phyloP scores from a whole-genome alignment of 2,797 vertebrate genomes.

The Clarias fuscus region DNA sequence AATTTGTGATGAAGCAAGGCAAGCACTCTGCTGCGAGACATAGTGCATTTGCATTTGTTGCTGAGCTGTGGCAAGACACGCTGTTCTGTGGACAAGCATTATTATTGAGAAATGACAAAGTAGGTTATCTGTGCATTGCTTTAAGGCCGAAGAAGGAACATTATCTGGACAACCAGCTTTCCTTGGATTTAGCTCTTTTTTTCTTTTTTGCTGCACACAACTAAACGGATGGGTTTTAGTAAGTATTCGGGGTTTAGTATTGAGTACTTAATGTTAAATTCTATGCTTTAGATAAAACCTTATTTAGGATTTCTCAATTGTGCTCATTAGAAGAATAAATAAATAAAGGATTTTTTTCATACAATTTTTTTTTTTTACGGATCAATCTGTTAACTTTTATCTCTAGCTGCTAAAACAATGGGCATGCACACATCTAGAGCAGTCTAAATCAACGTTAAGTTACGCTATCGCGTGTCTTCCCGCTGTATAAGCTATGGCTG shows the following conservation, averaged over 20 bases:
- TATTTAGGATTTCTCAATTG: background rate
- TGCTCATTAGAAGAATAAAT: background rate
- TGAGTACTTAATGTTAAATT: background rate
- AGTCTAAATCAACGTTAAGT: background rate
- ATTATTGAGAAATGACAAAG: background rate
- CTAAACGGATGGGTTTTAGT: background rate
- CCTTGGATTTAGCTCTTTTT: background rate
- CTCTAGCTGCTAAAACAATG: background rate
- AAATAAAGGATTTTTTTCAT: background rate
- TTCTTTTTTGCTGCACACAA: no score
- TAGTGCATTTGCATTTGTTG: background rate
- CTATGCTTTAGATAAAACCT: background rate
- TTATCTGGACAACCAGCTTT: background rate
- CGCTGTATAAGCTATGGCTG: no score
- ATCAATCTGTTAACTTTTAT: background rate
- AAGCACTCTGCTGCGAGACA: background rate
- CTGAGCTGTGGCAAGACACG: background rate
- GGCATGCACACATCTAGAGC: background rate
- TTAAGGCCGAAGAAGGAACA: background rate
- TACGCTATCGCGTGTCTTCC: background rate
- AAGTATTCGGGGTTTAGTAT: background rate
- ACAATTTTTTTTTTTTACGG: background rate
- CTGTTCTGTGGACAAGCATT: slow-evolving; percentile 1
- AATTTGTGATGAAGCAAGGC: background rate
- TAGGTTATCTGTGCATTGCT: background rate